A percentile compares a stretch with the other conserved stretches of the same genome.
These are phyloP conservation scores for Diarsia dahlii DNA, from an alignment of 2,888 invertebrate species.

Conservation along the genomic window DNA sequence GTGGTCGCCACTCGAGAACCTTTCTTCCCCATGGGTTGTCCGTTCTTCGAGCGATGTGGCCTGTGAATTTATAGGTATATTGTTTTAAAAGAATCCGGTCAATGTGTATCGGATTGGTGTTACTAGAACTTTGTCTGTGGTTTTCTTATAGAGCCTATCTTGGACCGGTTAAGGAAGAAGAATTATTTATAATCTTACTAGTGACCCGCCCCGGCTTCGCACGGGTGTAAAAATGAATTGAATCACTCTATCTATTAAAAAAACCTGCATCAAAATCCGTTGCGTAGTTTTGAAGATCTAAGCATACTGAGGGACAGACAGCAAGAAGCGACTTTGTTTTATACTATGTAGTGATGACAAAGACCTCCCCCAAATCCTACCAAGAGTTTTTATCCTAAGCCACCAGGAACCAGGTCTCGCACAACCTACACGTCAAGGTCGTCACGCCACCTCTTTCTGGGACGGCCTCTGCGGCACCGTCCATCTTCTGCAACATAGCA, in stretches of 20 bases:
- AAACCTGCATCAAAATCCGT: too few relatives aligned
- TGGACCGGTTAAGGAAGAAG: neutral
- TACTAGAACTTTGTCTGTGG: neutral
- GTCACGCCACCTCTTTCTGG: neutral
- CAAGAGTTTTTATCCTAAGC: neutral
- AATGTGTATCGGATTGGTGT: conserved; percentile 6
- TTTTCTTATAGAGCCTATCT: neutral
- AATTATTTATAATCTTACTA: neutral
- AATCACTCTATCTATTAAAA: too few relatives aligned
- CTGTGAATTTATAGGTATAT: too few relatives aligned
- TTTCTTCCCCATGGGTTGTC: too few relatives aligned
- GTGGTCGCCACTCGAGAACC: too few relatives aligned
- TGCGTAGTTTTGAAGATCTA: too few relatives aligned
- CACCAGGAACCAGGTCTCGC: neutral
- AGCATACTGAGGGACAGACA: too few relatives aligned
- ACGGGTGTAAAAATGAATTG: too few relatives aligned
- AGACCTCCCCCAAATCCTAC: neutral
- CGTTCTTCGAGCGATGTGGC: too few relatives aligned
- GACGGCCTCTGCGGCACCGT: neutral
- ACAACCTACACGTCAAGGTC: neutral
- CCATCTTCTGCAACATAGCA: neutral
- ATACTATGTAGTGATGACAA: too few relatives aligned
- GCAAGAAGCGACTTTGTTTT: too few relatives aligned
- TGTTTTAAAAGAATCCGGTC: conserved; percentile 5
- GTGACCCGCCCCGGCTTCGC: too few relatives aligned